Base-by-base conservation (phyloP, 2,888 invertebrate species). In the Chorisops tibialis region DNA sequence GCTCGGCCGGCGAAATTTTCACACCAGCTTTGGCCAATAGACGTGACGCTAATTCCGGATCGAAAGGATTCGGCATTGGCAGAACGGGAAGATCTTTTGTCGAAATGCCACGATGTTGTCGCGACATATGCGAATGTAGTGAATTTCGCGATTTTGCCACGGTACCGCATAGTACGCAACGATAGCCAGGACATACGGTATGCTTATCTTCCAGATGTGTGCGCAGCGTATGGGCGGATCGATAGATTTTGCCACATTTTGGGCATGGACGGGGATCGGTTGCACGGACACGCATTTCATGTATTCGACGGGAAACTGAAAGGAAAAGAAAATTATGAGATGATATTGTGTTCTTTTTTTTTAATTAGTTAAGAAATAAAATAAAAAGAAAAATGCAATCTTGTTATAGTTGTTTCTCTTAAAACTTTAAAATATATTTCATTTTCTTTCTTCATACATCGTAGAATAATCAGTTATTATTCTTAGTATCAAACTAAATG, bases 201-300 rank as follows among this genome's bases (percentile, higher is more conserved):
- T 94, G 94, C 75, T 94, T 94, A 76, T 94, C 94, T 77, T 94
- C 94, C 67, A 94, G 83, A 78, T 94, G 94, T 24, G 94, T 94
- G 67, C 93, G 84, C 69, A 94, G 81, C 12, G 94, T 94, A 79
- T 94, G 94, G 16, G 94, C 93, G 30, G 93, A 93, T 65, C 93
- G 83, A 79, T 93, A 93, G 74, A 93, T 93, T 81, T 93, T 93
- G 47, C 93, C 93, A 76, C 94, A 94, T 74, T 94, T 93, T 12
- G 93, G 93, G 75, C 94, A 94, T 2, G 93, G 94, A 45, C 94
- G 82, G 1, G 93, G 94, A 80, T 94, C 94, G 19, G 93, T 94
- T 9, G 94, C 94, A 72, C 94, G 84, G 50, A 94, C 93, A 70
- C 93, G 84, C 82, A 92, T 84, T 75, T 93, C 93, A 78, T 93